Conservation (phyloP, 2,888 invertebrate genomes). For the Lamellibrachia satsuma region DNA sequence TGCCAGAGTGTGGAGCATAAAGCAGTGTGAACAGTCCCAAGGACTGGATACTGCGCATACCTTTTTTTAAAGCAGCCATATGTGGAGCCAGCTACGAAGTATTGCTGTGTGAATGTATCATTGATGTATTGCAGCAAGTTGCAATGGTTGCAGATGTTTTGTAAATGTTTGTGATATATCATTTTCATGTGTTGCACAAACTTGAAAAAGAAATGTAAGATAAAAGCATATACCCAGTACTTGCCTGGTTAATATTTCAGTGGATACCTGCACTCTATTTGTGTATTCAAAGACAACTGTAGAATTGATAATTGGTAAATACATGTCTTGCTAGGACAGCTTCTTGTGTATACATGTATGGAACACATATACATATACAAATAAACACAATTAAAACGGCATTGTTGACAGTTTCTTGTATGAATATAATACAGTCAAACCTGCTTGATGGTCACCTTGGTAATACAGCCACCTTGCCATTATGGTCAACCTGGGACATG, state of each 20-base stretch:
- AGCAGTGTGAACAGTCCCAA: too few species aligned
- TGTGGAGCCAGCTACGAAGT: not conserved
- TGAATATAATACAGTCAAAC: too few species aligned
- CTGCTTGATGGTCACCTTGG: too few species aligned
- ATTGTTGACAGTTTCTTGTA: not conserved
- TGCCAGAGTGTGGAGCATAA: too few species aligned
- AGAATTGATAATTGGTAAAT: not conserved
- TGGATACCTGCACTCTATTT: not conserved
- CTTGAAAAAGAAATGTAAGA: not conserved
- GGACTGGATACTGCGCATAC: too few species aligned
- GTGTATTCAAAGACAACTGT: not conserved
- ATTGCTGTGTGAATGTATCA: not conserved
- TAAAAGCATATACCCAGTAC: not conserved
- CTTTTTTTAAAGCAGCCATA: not conserved
- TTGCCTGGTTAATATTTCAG: not conserved
- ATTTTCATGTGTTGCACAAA: not conserved
- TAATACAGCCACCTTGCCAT: too few species aligned
- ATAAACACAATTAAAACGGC: not conserved
- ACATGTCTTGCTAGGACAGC: not conserved
- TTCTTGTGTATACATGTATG: conserved; percentile 7
- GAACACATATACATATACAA: not conserved
- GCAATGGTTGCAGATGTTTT: not conserved
- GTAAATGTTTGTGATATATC: not conserved
- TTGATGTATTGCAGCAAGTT: not conserved
- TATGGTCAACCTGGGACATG: too few species aligned